Conservation (phyloP, 2,113 vertebrate species). For the Cepphus grylle region DNA sequence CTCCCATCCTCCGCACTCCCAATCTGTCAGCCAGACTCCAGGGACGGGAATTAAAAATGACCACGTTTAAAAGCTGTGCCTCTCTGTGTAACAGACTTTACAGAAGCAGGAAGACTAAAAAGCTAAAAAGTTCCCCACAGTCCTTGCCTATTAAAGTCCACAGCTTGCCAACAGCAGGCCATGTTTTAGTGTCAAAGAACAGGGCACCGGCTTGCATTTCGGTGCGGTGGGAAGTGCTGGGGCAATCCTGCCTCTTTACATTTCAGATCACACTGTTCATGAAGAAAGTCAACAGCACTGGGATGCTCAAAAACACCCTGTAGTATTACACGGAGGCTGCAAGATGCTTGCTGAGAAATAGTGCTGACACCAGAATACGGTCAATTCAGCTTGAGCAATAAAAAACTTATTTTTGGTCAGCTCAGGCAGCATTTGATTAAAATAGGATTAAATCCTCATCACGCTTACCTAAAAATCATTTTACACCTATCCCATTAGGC, state of each 20-base stretch:
- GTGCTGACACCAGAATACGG: not conserved
- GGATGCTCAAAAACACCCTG: slow-evolving; percentile 11
- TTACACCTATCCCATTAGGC: not conserved
- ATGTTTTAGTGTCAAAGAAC: not conserved
- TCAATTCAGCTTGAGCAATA: not conserved
- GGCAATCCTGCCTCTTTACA: not conserved
- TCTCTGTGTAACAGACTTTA: not conserved
- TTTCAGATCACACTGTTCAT: not conserved
- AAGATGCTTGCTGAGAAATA: slow-evolving; percentile 6
- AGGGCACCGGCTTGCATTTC: not conserved
- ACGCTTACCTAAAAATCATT: slow-evolving; percentile 1
- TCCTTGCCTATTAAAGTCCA: slow-evolving; percentile 18
- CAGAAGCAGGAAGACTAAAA: slow-evolving; percentile 1
- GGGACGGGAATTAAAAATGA: slow-evolving; percentile 44
- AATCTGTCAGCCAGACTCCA: slow-evolving; percentile 1
- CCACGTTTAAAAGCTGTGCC: not conserved
- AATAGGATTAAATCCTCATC: not conserved
- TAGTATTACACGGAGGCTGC: not conserved
- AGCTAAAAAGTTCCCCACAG: not conserved
- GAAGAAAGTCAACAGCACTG: not conserved
- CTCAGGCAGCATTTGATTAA: slow-evolving; percentile 5
- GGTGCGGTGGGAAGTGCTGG: not conserved
- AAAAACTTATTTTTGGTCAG: slow-evolving; percentile 1
- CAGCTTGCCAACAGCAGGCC: slow-evolving; percentile 5
- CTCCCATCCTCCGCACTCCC: not conserved